These are phyloP conservation scores for Antheraea yamamai DNA, from an alignment of 2,888 invertebrate species.

Conservation along the genomic window DNA sequence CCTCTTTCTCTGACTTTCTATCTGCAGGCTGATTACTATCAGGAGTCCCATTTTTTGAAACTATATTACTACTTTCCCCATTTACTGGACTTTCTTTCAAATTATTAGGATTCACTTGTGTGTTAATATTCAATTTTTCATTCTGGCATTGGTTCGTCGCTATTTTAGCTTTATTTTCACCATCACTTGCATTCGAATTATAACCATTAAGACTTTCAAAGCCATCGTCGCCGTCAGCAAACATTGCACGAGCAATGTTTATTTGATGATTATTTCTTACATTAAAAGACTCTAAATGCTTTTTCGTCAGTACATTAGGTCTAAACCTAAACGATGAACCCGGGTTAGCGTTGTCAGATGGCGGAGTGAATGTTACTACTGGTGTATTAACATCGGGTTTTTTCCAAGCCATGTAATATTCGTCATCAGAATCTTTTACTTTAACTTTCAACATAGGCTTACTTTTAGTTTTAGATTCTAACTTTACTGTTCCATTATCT, in stretches of 20 bases:
- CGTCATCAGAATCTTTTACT: constrained; percentile 75
- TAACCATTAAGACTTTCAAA: constrained; percentile 93
- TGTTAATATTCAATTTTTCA: constrained; percentile 15
- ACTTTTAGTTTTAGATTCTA: constrained; percentile 54
- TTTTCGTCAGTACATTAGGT: constrained; percentile 68
- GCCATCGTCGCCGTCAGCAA: constrained; percentile 88
- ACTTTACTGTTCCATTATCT: constrained; percentile 58
- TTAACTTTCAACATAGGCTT: constrained; percentile 62
- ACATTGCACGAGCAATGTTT: constrained; percentile 51
- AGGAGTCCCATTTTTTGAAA: constrained; percentile 23
- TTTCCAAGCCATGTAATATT: constrained; percentile 77
- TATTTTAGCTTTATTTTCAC: constrained; percentile 50
- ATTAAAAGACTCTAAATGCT: constrained; percentile 72
- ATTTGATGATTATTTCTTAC: constrained; percentile 57
- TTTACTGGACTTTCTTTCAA: constrained; percentile 23
- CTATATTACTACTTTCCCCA: constrained; percentile 25
- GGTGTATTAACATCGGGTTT: constrained; percentile 66
- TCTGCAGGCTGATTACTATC: constrained; percentile 23
- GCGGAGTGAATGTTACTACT: constrained; percentile 74
- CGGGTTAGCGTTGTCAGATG: constrained; percentile 61
- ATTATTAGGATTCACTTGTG: constrained; percentile 27
- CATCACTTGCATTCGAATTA: constrained; percentile 86
- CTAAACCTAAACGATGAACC: constrained; percentile 61
- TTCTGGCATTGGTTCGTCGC: constrained; percentile 24
- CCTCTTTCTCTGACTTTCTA: constrained; percentile 59